Evolutionary conservation across 2,888 invertebrate species (phyloP), one percentile per base, ranked within the genome.

Genomic region (Catonia carolina): DNA sequence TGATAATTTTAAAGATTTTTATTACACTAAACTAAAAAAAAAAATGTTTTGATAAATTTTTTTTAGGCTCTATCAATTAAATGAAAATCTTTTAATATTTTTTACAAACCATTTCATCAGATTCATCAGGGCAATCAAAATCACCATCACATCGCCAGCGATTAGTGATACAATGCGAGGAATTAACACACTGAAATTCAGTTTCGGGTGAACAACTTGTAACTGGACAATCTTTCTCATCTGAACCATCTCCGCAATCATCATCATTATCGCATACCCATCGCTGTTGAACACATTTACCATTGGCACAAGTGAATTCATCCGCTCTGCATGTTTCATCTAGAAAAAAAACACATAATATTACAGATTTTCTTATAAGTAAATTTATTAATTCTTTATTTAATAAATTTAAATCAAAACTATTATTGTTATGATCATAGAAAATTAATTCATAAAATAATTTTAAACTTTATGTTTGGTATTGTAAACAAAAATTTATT

Each of bases 271-370:
- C 93, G 70, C 93, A 93, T 20, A 85, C 80, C 92, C 92, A 93
- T 59, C 84, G 77, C 64, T 83, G 81, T 70, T 90, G 89, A 67
- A 93, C 89, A 73, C 93, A 93, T 68, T 86, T 86, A 56, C 91
- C 88, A 71, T 91, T 90, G 53, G 80, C 82, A 74, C 95, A 95
- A n/a, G 91, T 90, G 72, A 93, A 93, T 74, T 95, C 91, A 72
- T 92, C 92, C 53, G 88, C 82, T 64, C 91, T 85, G 74, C 94
- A 95, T 18, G 93, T 93, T 70, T 86, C 88, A 78, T 91, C 92
- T 91, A 68, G 39, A 65, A 65, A 63, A 56, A 62, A 56, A 20
- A 31, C 4, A 37, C 2, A n/a, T 18, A 3, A 6, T 36, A 22
- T 15, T 5, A 15, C 1, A 36, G n/a, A n/a, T n/a, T n/a, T n/a